phyloP scores from a whole-genome alignment of 2,113 vertebrate genomes.

The Mustelus asterias region DNA sequence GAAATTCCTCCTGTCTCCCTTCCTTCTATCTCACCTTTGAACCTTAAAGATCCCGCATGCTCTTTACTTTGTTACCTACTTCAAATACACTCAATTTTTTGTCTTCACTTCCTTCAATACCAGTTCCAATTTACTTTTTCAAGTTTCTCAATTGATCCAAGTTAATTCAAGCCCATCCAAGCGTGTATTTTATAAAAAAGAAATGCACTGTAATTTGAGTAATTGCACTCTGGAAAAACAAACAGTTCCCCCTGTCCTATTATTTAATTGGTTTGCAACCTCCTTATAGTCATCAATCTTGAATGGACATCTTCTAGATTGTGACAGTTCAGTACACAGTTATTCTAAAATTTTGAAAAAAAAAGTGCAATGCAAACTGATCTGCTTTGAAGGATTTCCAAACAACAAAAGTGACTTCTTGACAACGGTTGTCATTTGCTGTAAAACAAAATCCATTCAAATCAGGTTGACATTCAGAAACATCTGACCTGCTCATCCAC shows the following conservation, averaged over 20 bases:
- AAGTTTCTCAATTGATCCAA: background rate
- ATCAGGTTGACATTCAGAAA: background rate
- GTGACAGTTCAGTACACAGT: background rate
- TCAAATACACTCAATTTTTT: background rate
- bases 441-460: background rate
- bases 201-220: background rate
- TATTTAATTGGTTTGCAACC: background rate
- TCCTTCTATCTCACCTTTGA: background rate
- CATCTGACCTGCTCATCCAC: constrained; percentile 74
- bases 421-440: background rate
- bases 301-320: background rate
- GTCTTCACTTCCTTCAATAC: background rate
- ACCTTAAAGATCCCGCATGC: background rate
- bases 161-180: background rate
- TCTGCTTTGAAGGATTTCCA: background rate
- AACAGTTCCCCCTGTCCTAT: background rate
- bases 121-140: background rate
- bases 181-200: background rate
- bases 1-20: background rate
- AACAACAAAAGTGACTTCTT: background rate
- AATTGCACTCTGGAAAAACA: background rate
- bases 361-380: background rate
- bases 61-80: background rate
- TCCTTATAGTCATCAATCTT: background rate
- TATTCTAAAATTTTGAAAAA: background rate